Evolutionary conservation across 2,797 vertebrate genomes (phyloP), one percentile per base, ranked within the genome.

Genomic region (Pipistrellus pipistrellus): DNA sequence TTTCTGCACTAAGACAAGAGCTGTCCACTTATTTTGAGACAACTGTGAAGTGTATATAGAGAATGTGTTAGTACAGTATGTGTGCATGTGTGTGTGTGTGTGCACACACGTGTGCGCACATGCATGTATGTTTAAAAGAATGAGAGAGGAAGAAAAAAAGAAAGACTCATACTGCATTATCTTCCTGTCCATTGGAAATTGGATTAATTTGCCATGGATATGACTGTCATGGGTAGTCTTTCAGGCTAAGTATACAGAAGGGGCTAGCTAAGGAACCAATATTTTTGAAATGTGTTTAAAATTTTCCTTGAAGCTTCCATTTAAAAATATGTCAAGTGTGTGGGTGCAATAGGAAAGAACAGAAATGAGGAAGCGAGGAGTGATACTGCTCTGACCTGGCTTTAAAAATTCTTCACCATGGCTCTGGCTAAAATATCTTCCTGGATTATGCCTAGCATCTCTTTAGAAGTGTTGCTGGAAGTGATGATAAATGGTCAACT

Each of bases 1-100:
- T 82, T 80, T 73, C 53, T 94, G 46, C 32, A 69, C 1, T 59
- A 88, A 94, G 27, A 69, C 30, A 88, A 88, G n/a, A 80, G 20
- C 77, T 75, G 14, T 35, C 9, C 64, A 55, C 8, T 48, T 59
- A 62, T 72, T 55, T 57, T 80, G 64, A 96, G 46, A 64, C 5
- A 71, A n/a, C 32, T 82, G 2, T 73, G 73, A 85, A 44, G 32
- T 51, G 0, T 25, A 17, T 38, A 38, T 17, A 44, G 44, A 73
- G 3, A 38, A 72, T 66, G 20, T 48, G 20, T 55, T 38, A 53
- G 32, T 41, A 35, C 17, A 30, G 12, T 25, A 18, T 55, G 14
- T 48, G 30, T 8, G 46, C 12, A 9, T n/a, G 35, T 41, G 51
- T 7, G 30, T 25, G 30, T 25, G 20, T 48, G 46, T 11, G 1